A percentile compares a stretch with the other conserved stretches of the same genome.
phyloP scores from a whole-genome alignment of 2,888 invertebrate species.

The Acleris holmiana region DNA sequence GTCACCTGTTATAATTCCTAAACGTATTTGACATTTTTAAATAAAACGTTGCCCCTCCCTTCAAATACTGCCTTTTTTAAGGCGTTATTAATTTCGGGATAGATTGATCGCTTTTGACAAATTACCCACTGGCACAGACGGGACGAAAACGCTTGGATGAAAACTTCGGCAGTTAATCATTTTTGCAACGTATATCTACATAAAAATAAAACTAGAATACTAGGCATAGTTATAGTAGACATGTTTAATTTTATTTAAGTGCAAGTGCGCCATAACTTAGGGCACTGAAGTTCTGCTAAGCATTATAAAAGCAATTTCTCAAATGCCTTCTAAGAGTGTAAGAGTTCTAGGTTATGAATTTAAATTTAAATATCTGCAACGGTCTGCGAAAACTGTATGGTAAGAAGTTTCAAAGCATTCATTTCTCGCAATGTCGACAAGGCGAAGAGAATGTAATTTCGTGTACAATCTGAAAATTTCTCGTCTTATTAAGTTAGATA shows the following conservation, averaged over 20 bases:
- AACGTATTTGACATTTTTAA: conserved; percentile 27
- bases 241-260: no score
- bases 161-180: background rate
- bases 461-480: conserved; percentile 10
- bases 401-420: conserved; percentile 2
- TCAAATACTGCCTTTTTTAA: conserved; percentile 38
- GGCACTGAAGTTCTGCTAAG: background rate
- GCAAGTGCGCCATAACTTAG: background rate
- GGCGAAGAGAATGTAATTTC: conserved; percentile 5
- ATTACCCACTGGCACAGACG: conserved; percentile 49
- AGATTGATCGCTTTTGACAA: conserved; percentile 50
- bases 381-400: background rate
- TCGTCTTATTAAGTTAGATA: background rate
- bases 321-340: background rate
- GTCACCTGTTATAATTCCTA: conserved; percentile 67
- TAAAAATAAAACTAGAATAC: no score
- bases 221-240: no score
- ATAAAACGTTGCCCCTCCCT: conserved; percentile 18
- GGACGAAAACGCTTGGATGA: conserved; percentile 14
- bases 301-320: background rate
- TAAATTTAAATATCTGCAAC: conserved; percentile 1
- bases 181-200: no score
- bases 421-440: conserved; percentile 7
- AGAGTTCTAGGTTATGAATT: background rate
- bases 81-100: conserved; percentile 48